A percentile compares a stretch with the other conserved stretches of the same genome.
Conservation (phyloP, 2,888 invertebrate species). For the Mantis religiosa region DNA sequence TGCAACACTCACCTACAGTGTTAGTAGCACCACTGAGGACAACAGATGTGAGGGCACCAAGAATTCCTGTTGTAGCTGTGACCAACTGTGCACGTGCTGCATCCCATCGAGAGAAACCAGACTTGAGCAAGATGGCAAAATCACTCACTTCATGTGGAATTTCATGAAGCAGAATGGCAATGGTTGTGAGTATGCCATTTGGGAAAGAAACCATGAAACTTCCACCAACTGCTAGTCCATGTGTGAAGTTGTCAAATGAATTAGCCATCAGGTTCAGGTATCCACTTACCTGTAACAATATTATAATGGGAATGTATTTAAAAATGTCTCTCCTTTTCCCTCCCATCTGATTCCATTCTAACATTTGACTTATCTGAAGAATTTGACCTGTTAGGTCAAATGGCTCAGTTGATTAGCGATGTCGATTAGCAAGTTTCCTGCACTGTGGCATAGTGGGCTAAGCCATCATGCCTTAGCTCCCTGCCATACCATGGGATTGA, state of each 20-base stretch:
- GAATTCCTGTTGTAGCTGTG: conserved; percentile 83
- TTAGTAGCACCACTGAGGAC: conserved; percentile 75
- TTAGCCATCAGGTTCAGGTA: conserved; percentile 95
- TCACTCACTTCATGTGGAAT: conserved; percentile 99
- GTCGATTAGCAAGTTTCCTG: no score
- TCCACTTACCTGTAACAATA: conserved; percentile 48
- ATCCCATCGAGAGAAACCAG: conserved; percentile 90
- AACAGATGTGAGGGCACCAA: conserved; percentile 85
- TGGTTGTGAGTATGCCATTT: conserved; percentile 86
- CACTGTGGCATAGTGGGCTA: no score
- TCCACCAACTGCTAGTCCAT: conserved; percentile 95
- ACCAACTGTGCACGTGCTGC: conserved; percentile 91
- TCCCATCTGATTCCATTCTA: no score
- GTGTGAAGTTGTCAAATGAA: conserved; percentile 96
- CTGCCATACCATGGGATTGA: no score
- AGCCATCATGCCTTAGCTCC: no score
- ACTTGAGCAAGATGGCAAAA: conserved; percentile 89
- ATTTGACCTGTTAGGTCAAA: no score
- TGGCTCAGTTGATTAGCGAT: no score
- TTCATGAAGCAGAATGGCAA: conserved; percentile 92
- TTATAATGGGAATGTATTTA: neutral
- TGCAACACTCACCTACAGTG: conserved; percentile 61
- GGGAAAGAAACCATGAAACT: conserved; percentile 90
- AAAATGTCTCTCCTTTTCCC: no score
- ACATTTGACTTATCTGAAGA: no score